A percentile compares a stretch with the other conserved stretches of the same genome.
Conservation (phyloP, 2,888 invertebrate genomes). For the Hyppa rectilinea region DNA sequence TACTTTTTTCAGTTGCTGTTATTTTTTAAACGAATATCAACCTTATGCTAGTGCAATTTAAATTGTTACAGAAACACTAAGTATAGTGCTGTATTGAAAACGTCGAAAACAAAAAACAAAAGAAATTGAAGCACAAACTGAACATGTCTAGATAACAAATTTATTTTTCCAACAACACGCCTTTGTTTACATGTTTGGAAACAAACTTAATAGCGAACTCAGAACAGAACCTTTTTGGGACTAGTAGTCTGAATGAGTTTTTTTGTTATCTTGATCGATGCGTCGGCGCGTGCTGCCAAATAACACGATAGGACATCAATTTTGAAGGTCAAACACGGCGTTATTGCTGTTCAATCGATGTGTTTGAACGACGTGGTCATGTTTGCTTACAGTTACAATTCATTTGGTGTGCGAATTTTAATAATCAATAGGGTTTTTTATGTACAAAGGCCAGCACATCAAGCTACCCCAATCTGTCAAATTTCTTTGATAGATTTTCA, state of each 20-base stretch:
- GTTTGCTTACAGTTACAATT: conserved; percentile 5
- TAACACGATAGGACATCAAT: not conserved
- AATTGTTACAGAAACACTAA: not conserved
- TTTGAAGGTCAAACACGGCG: not conserved
- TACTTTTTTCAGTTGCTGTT: not conserved
- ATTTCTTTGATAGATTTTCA: too few species aligned
- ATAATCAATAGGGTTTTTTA: too few species aligned
- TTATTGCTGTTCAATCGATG: not conserved
- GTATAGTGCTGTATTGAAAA: not conserved
- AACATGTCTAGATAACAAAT: too few species aligned
- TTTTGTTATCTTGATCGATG: not conserved
- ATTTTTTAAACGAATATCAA: not conserved
- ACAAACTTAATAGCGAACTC: not conserved
- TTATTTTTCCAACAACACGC: not conserved
- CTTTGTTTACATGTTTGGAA: not conserved
- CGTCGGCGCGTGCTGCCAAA: not conserved
- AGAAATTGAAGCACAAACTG: not conserved
- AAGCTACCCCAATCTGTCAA: too few species aligned
- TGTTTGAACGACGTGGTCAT: not conserved
- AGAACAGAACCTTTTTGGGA: not conserved
- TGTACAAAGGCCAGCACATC: too few species aligned
- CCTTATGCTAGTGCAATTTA: not conserved
- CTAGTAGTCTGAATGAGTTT: not conserved
- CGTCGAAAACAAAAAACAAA: not conserved
- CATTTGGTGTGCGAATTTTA: not conserved